Percentiles rank a stretch among this genome's conserved stretches.
Conservation (phyloP, 2,888 invertebrate genomes). For the Pseudoips prasinana region DNA sequence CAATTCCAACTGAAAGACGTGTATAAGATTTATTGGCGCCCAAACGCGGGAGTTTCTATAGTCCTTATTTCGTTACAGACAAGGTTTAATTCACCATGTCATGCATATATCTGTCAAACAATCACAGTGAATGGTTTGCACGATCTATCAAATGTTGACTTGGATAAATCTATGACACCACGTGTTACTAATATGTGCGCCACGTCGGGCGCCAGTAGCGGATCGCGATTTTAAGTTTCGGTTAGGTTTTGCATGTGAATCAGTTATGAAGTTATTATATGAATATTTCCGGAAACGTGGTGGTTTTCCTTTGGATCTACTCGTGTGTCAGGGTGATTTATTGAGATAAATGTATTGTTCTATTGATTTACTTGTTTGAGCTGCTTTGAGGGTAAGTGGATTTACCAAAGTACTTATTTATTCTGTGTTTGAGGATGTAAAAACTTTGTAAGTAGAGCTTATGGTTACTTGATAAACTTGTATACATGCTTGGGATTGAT, state of each 20-base stretch:
- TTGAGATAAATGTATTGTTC: slow-evolving; percentile 1
- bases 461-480: no score
- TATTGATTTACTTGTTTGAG: background rate
- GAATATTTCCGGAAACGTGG: slow-evolving; percentile 3
- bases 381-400: no score
- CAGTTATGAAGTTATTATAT: slow-evolving; percentile 12
- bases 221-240: slow-evolving; percentile 15
- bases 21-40: slow-evolving; percentile 28
- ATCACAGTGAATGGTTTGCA: slow-evolving; percentile 16
- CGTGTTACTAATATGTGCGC: slow-evolving; percentile 40
- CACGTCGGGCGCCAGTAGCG: slow-evolving; percentile 38
- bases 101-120: slow-evolving; percentile 1
- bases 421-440: no score
- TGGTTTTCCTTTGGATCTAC: slow-evolving; percentile 1
- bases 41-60: slow-evolving; percentile 11
- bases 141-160: slow-evolving; percentile 45
- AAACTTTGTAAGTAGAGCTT: no score
- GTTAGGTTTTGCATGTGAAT: slow-evolving; percentile 13
- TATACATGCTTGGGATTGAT: no score
- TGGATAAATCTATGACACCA: slow-evolving; percentile 41
- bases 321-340: slow-evolving; percentile 2
- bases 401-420: no score
- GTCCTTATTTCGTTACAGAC: slow-evolving; percentile 8
- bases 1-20: slow-evolving; percentile 21
- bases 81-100: slow-evolving; percentile 14